These are phyloP conservation scores for Brachirus orientalis DNA, from an alignment of 2,113 vertebrate species.

Conservation along the genomic window DNA sequence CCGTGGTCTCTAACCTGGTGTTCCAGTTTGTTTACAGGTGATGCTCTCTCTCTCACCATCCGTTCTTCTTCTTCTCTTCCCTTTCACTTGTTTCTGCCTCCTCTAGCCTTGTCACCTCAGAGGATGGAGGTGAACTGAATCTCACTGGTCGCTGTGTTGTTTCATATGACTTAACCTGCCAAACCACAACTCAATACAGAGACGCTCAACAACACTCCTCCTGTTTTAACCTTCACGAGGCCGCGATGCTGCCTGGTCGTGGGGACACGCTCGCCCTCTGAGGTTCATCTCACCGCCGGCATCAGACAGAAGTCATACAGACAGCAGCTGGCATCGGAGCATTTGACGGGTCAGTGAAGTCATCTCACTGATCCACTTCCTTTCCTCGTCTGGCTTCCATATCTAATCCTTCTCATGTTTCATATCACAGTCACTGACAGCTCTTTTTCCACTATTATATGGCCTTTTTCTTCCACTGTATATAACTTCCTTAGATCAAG, in stretches of 20 bases:
- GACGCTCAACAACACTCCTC: conserved; percentile 20
- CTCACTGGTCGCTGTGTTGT: conserved; percentile 15
- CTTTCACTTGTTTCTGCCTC: conserved; percentile 24
- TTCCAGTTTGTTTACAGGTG: conserved; percentile 52
- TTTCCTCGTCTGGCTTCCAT: conserved; percentile 12
- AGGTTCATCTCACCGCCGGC: conserved; percentile 20
- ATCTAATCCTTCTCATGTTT: conserved; percentile 36
- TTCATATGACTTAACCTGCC: conserved; percentile 39
- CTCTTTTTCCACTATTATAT: conserved; percentile 9
- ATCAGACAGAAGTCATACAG: conserved; percentile 1
- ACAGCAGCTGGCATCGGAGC: neutral
- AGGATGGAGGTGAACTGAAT: conserved; percentile 18
- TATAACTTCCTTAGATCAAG: neutral
- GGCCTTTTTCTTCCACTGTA: conserved; percentile 1
- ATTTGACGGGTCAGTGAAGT: conserved; percentile 2
- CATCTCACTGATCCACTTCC: conserved; percentile 11
- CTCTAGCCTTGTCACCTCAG: conserved; percentile 11
- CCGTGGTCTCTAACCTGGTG: conserved; percentile 10
- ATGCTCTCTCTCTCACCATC: conserved; percentile 34
- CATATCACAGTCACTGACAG: conserved; percentile 22
- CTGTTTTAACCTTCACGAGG: conserved; percentile 32
- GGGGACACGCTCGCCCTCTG: neutral
- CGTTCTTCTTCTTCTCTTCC: conserved; percentile 21
- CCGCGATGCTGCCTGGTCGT: neutral
- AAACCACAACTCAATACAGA: conserved; percentile 21